Conservation (phyloP, 2,888 invertebrate genomes). For the Pyrrhosoma nymphula region DNA sequence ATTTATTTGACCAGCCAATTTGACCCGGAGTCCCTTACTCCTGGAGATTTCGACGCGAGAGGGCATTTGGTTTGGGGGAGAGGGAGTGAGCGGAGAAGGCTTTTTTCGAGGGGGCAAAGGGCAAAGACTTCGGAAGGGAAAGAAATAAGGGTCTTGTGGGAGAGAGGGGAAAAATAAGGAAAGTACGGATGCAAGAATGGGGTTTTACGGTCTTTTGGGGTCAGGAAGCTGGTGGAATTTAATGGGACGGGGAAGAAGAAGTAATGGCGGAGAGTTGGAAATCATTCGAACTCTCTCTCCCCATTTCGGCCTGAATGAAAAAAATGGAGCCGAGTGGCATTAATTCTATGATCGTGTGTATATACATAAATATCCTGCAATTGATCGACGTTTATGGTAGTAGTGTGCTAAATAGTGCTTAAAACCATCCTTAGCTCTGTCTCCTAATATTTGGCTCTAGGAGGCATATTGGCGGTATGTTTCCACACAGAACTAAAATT, state of each 20-base stretch:
- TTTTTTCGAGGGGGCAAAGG: slow-evolving; percentile 9
- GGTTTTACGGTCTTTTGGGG: neutral
- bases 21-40: slow-evolving; percentile 62
- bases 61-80: neutral
- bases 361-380: neutral
- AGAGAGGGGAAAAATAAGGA: neutral
- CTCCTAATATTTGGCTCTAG: too few species aligned
- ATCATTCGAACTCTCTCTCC: neutral
- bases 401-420: too few species aligned
- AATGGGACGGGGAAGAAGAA: neutral
- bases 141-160: neutral
- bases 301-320: neutral
- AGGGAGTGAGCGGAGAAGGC: neutral
- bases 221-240: neutral
- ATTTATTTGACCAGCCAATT: slow-evolving; percentile 60
- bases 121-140: neutral
- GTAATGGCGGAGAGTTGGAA: neutral
- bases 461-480: too few species aligned
- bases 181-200: neutral
- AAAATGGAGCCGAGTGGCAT: neutral
- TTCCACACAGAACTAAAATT: too few species aligned
- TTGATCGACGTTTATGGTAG: neutral
- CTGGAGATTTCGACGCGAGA: slow-evolving; percentile 40
- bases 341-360: neutral
- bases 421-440: too few species aligned